Conservation (phyloP, 2,113 vertebrate species). For the Cavia aperea region DNA sequence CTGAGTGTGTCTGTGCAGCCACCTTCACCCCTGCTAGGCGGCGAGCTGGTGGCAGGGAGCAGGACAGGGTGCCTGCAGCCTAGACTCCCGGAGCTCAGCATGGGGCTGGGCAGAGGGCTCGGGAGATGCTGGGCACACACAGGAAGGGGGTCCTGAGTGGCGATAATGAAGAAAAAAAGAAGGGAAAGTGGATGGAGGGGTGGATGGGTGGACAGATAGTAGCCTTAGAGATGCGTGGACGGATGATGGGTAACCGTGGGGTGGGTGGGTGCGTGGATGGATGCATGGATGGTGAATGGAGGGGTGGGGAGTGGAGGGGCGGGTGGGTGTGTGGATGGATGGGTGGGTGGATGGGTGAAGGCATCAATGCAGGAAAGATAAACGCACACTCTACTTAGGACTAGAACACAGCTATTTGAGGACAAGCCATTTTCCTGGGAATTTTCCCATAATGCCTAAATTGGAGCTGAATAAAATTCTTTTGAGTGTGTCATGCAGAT, state of each 20-base stretch:
- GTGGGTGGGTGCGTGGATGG: too few species aligned
- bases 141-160: too few species aligned
- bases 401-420: too few species aligned
- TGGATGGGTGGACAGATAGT: not conserved
- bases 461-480: not conserved
- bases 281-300: not conserved
- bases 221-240: not conserved
- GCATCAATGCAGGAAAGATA: not conserved
- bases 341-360: too few species aligned
- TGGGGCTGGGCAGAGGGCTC: not conserved
- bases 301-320: not conserved
- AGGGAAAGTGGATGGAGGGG: not conserved
- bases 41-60: not conserved
- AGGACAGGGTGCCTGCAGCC: accelerated
- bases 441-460: not conserved
- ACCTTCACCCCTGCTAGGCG: accelerated
- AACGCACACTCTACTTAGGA: not conserved
- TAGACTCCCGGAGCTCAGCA: not conserved
- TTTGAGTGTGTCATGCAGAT: not conserved
- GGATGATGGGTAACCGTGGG: accelerated
- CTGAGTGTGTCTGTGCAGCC: not conserved
- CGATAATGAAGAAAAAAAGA: accelerated
- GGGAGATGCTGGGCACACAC: not conserved
- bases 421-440: not conserved
- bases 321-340: accelerated